Percentiles rank a stretch among this genome's conserved stretches.
Conservation (phyloP, 1,140 invertebrate species). For the Asbolus verrucosus region DNA sequence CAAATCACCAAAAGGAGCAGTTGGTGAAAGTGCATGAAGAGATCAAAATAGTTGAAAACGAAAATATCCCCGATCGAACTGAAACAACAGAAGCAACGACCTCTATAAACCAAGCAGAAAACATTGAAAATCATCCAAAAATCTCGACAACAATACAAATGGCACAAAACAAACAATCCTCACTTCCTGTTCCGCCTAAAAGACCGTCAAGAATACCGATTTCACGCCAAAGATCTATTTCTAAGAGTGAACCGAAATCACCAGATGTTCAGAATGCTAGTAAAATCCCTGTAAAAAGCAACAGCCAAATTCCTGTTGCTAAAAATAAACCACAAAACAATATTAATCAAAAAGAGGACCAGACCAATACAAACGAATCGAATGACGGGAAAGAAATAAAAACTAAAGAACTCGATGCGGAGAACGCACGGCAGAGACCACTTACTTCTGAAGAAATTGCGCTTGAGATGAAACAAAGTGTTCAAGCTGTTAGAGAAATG, state of each 20-base stretch:
- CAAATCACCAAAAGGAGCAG: neutral
- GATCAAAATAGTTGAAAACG: too few relatives aligned
- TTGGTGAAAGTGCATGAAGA: neutral
- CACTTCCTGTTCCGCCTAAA: slow-evolving; percentile 47
- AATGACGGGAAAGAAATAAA: neutral
- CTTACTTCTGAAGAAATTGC: slow-evolving; percentile 48
- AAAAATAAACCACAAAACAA: slow-evolving; percentile 35
- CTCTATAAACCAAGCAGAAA: neutral
- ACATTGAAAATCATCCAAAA: slow-evolving; percentile 45
- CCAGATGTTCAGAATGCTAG: slow-evolving; percentile 50
- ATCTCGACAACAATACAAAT: slow-evolving; percentile 59
- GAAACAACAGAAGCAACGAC: neutral
- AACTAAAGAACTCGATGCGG: too few relatives aligned
- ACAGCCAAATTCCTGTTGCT: slow-evolving; percentile 38
- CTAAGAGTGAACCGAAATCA: slow-evolving; percentile 52
- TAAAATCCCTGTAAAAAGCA: slow-evolving; percentile 59
- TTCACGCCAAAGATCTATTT: slow-evolving; percentile 57
- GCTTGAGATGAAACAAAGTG: slow-evolving; percentile 40
- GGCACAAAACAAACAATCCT: slow-evolving; percentile 58
- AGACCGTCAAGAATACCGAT: slow-evolving; percentile 62
- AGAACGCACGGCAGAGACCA: slow-evolving; percentile 8
- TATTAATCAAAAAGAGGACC: neutral
- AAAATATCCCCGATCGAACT: too few relatives aligned
- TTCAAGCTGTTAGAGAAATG: slow-evolving; percentile 44
- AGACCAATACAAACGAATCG: slow-evolving; percentile 2